phyloP scores from a whole-genome alignment of 2,888 invertebrate genomes.

The Osedax frankpressi region DNA sequence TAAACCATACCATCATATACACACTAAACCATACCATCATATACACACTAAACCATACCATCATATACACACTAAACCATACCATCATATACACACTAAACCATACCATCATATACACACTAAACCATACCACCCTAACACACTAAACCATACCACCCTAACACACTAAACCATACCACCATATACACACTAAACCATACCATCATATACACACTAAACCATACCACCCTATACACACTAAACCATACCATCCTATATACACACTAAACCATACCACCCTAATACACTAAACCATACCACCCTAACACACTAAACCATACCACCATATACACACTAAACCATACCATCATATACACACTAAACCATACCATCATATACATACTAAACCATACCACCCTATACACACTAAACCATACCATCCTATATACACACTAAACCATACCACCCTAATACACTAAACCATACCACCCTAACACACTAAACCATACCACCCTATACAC shows the following conservation, averaged over 20 bases:
- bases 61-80: not conserved
- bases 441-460: not conserved
- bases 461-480: not conserved
- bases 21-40: too few relatives aligned
- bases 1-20: not conserved
- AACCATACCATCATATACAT: not conserved
- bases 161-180: not conserved
- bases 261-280: not conserved
- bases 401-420: not conserved
- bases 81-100: not conserved
- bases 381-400: not conserved
- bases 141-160: not conserved
- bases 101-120: not conserved
- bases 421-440: not conserved
- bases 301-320: not conserved
- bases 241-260: not conserved
- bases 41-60: not conserved
- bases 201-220: not conserved
- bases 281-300: not conserved
- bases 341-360: too few relatives aligned
- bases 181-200: not conserved
- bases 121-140: not conserved
- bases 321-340: too few relatives aligned
- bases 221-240: not conserved
- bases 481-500: not conserved